Base-by-base conservation (phyloP, 2,888 invertebrate genomes). In the Eilema depressum region DNA sequence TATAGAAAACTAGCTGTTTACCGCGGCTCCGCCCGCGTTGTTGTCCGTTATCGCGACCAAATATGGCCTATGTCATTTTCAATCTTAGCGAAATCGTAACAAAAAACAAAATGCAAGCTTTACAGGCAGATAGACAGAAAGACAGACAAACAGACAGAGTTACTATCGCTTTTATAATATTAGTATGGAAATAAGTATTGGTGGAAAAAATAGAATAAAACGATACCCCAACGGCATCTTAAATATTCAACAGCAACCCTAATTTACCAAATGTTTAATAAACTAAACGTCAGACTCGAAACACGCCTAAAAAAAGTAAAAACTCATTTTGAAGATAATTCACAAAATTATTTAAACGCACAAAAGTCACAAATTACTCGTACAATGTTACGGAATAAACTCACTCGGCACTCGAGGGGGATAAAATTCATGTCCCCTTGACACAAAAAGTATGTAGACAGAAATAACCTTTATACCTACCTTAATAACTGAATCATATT, bases 401-500 rank as follows among this genome's bases (percentile, higher is more conserved):
- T 37, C 23, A 23, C 26, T 30, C 28, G 61, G 57, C 41, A 62
- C 3, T 17, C n/a, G n/a, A 59, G 68, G 30, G 60, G 63, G 59
- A 33, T 14, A 25, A 61, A 62, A 60, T 67, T 67, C 61, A n/a
- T 70, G 63, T 67, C 57, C 23, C 60, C 37, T 33, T 30, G 33
- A 14, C 17, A 66, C 64, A 66, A 41, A 71, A 64, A 64, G 61
- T 62, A 63, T 61, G 60, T 67, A 41, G 56, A 60, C 37, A 23
- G 62, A 61, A 57, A 70, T 66, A 68, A 68, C n/a, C n/a, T n/a
- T n/a, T n/a, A n/a, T n/a, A n/a, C n/a, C 63, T 70, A 73, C 37
- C 74, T 71, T 75, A 67, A 71, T 70, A 73, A 71, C 71, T 76
- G 64, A 77, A 77, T 79, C 81, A 79, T 75, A 73, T 69, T 73